Conservation (phyloP, 2,797 vertebrate species). For the Euthynnus affinis region DNA sequence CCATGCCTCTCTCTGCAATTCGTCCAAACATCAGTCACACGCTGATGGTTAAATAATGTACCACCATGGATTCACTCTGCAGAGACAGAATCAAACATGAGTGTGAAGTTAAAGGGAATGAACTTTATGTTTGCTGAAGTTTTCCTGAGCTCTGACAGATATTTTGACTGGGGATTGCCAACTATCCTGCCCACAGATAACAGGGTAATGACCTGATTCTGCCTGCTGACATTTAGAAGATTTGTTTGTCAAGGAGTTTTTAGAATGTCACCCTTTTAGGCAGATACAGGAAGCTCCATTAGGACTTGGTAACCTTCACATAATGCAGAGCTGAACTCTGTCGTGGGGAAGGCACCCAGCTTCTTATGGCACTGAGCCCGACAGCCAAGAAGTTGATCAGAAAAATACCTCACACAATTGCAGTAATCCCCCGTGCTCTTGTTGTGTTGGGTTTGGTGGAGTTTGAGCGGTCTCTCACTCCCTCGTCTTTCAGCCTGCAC, state of each 20-base stretch:
- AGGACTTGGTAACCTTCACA: conserved; percentile 69
- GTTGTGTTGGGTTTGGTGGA: conserved; percentile 72
- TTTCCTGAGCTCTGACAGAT: conserved; percentile 30
- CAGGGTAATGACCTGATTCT: conserved; percentile 36
- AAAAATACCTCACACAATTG: conserved; percentile 84
- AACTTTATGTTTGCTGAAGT: conserved; percentile 47
- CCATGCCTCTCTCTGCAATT: conserved; percentile 73
- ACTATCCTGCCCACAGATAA: conserved; percentile 33
- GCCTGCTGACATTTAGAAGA: conserved; percentile 53
- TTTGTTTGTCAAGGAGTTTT: conserved; percentile 51
- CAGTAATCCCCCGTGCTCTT: conserved; percentile 78
- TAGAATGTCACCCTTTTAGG: conserved; percentile 27
- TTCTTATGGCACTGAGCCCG: conserved; percentile 50
- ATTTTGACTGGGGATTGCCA: conserved; percentile 35
- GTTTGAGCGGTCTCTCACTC: conserved; percentile 65
- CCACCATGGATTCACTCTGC: conserved; percentile 48
- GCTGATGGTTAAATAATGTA: conserved; percentile 68
- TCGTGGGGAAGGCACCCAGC: conserved; percentile 61
- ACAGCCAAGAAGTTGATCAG: conserved; percentile 77
- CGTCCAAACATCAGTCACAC: conserved; percentile 72
- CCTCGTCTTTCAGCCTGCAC: conserved; percentile 69
- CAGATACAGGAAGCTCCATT: conserved; percentile 12
- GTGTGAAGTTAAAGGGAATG: conserved; percentile 47
- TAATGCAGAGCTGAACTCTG: conserved; percentile 65
- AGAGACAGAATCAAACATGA: conserved; percentile 61